Evolutionary conservation across 2,888 invertebrate species (phyloP), one percentile per base, ranked within the genome.

Genomic region (Lapara coniferarum): DNA sequence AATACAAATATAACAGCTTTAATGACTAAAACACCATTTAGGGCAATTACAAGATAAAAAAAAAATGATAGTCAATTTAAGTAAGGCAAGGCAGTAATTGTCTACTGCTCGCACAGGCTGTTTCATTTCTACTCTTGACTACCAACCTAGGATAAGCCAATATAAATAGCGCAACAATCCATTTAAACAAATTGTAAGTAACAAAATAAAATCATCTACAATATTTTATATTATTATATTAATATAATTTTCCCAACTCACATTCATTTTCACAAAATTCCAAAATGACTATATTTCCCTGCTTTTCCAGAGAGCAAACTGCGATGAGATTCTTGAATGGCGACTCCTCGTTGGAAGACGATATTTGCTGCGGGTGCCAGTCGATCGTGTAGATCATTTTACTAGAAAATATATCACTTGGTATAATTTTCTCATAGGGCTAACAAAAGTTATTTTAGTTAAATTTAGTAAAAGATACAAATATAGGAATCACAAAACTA

Each of bases 351-450:
- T 88, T 85, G 56, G 95, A 95, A 37, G 89, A 89, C 0, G 94
- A 93, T 0, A 95, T 96, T 73, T 95, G 95, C 67, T 94, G 89
- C 0, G 97, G 97, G 87, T 97, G 97, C 97, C 97, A 97, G 7
- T 90, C 92, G 1, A 97, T 83, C 69, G 94, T 92, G 79, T 96
- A 95, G 44, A 97, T 93, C 70, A 95, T 85, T 89, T 96, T 96
- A 67, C 95, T 95, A 80, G 89, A 92, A 78, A 51, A 74, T 73
- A 71, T 25, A 52, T 25, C 51, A n/a, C 2, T 30, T 58, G n/a
- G 8, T 16, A 8, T 16, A 46, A 44, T 67, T 56, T 37, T 12
- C 10, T 44, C 14, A n/a, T 10, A 13, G 55, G 0, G 16, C 8
- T 10, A 44, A 44, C 3, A 37, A 37, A 25, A 37, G 7, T 37